Percentiles rank a stretch among this genome's conserved stretches.
Evolutionary conservation across 2,888 invertebrate genomes (phyloP).

Genomic region (Ormia ochracea): DNA sequence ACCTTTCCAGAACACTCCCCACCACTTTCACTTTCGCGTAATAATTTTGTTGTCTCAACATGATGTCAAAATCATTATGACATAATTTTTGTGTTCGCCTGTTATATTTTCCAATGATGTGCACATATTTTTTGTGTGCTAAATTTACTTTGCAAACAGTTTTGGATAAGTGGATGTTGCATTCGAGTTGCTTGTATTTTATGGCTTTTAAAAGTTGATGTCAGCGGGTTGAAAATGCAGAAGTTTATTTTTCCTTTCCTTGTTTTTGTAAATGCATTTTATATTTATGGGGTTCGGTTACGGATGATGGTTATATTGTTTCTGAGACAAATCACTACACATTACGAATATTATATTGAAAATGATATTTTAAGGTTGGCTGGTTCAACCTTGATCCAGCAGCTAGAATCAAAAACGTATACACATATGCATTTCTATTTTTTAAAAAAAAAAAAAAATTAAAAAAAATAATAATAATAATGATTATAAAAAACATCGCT

Average conservation of each 20-base stretch:
- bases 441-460: neutral
- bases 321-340: neutral
- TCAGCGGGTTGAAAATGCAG: conserved; percentile 25
- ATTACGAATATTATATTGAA: conserved; percentile 14
- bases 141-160: conserved; percentile 11
- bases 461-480: too few species aligned
- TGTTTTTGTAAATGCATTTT: neutral
- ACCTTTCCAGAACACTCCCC: conserved; percentile 18
- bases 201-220: conserved; percentile 37
- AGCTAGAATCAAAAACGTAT: neutral
- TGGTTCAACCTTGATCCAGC: conserved; percentile 30
- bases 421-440: neutral
- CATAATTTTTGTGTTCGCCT: conserved; percentile 42
- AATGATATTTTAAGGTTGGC: conserved; percentile 32
- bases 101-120: conserved; percentile 11
- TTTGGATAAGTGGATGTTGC: neutral
- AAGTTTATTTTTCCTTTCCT: neutral
- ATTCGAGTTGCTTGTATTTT: neutral
- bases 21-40: neutral
- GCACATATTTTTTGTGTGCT: conserved; percentile 5
- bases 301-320: neutral
- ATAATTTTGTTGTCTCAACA: neutral
- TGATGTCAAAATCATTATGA: conserved; percentile 52
- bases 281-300: neutral
- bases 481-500: too few species aligned